Conservation (phyloP, 2,113 vertebrate species). For the Phylloscopus trochiloides region DNA sequence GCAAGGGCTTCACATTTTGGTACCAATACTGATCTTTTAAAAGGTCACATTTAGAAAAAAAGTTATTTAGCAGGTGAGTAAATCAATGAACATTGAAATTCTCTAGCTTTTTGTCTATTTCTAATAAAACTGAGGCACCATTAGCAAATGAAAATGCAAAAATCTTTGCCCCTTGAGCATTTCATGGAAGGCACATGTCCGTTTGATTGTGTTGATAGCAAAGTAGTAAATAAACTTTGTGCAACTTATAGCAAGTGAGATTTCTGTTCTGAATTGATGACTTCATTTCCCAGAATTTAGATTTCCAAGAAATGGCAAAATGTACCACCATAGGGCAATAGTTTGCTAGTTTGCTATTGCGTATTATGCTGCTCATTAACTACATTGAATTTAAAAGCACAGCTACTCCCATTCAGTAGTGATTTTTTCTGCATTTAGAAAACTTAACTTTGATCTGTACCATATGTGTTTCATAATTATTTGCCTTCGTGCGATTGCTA, state of each 20-base stretch:
- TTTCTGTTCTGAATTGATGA: neutral
- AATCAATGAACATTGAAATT: neutral
- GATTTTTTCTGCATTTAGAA: neutral
- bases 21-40: neutral
- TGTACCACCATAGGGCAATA: neutral
- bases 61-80: neutral
- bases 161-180: neutral
- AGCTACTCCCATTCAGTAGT: neutral
- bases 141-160: neutral
- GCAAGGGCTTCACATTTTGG: neutral
- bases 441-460: neutral
- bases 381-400: neutral
- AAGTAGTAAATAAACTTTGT: neutral
- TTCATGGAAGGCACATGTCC: neutral
- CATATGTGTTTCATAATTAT: constrained; percentile 18
- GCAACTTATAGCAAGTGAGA: neutral
- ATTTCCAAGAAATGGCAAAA: constrained; percentile 18
- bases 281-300: neutral
- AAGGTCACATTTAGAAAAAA: neutral
- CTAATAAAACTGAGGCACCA: neutral
- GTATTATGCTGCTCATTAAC: neutral
- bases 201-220: neutral
- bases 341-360: neutral
- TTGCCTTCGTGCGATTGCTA: constrained; percentile 13
- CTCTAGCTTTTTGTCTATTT: neutral